Base-by-base conservation (phyloP, 2,888 invertebrate species). In the Chalcosyrphus nemorum region DNA sequence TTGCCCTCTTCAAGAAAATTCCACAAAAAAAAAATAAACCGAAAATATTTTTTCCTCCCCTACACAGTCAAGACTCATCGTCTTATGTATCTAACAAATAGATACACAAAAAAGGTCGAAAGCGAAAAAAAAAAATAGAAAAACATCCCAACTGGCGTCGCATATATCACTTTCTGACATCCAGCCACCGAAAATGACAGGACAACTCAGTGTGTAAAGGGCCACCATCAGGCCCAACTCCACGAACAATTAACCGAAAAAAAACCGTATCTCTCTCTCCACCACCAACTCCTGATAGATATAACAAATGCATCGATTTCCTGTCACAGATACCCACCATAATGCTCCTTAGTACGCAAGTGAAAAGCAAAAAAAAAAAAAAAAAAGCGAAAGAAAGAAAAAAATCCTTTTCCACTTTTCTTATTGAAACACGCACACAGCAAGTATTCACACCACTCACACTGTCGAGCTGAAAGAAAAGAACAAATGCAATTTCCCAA, bases 401-500 rank as follows among this genome's bases (percentile, higher is more conserved):
- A n/a, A 74, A 74, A 61, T 70, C 70, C 71, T 70, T 65, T 41
- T 59, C 11, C 24, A 35, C 17, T 29, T 57, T 6, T 76, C 57
- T 52, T 32, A 76, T 70, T 54, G 32, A 52, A 76, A 76, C 66
- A 76, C 76, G 76, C 66, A 57, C 76, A 76, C 76, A 76, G 24
- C 41, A 68, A 76, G n/a, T n/a, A 59, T 76, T 66, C 61, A 82
- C 68, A 59, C 52, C 77, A 82, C 77, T 74, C 77, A 82, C 15
- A 77, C 77, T 56, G 56, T 47, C 9, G 21, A 35, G 17, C 52
- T 61, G 59, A 38, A 61, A 54, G 59, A 59, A 80, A 74, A 41
- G n/a, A 80, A 61, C 75, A 81, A 85, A 81, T 85, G 85, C 85
- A 85, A 76, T 85, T 85, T 85, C 50, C 85, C 85, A 85, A 85